These are phyloP conservation scores for Epistrophella euchroma DNA, from an alignment of 2,888 invertebrate genomes.

Conservation along the genomic window DNA sequence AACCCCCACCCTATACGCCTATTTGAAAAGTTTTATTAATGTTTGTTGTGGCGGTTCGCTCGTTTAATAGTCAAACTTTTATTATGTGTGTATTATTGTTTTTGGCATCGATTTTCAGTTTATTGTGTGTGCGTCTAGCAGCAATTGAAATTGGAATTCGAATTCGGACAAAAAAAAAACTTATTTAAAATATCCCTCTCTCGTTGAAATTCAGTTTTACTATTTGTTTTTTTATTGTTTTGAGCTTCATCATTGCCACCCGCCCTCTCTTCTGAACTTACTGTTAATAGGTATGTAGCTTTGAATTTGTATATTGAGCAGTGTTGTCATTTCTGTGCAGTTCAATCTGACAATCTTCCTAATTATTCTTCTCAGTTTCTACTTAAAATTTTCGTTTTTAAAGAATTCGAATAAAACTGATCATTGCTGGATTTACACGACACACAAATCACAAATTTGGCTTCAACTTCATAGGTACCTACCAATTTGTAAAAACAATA, in stretches of 20 bases:
- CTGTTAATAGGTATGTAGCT: not conserved
- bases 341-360: not conserved
- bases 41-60: conserved; percentile 58
- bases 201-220: not conserved
- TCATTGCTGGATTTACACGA: not conserved
- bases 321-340: not conserved
- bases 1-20: not conserved
- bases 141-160: not conserved
- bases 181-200: conserved; percentile 5
- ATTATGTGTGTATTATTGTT: not conserved
- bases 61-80: conserved; percentile 2
- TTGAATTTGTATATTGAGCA: not conserved
- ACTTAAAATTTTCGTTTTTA: too few species aligned
- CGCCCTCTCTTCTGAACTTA: not conserved
- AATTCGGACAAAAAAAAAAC: not conserved
- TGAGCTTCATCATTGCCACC: not conserved
- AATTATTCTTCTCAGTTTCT: too few species aligned
- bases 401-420: too few species aligned
- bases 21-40: conserved; percentile 23
- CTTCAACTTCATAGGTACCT: too few species aligned
- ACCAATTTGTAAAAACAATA: too few species aligned
- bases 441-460: too few species aligned
- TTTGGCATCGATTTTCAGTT: conserved; percentile 38
- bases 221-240: conserved; percentile 9
- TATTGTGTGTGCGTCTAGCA: not conserved